Base-by-base conservation (phyloP, 2,113 vertebrate genomes). In the Hippocampus barbouri region DNA sequence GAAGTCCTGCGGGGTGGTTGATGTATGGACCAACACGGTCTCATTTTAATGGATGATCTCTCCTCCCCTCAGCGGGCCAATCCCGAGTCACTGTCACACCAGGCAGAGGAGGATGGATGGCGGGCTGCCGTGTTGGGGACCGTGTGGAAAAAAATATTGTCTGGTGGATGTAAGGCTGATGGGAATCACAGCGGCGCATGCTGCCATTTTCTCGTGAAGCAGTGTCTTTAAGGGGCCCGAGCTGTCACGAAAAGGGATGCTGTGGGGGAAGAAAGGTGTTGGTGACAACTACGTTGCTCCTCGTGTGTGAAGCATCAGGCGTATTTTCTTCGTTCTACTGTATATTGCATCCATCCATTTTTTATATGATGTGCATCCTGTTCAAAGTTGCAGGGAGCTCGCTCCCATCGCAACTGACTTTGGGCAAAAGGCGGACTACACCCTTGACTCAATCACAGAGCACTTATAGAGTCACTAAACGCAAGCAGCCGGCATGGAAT, bases 31-130 rank as follows among this genome's bases (percentile, higher is more conserved):
- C 23, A 20, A 54, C 40, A 20, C 66, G 62, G 78, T 72, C 77
- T 59, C 73, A 73, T 83, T 80, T 80, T 85, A 84, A 88, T 59
- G 68, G 78, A 88, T 86, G 78, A 79, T 71, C 63, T 83, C 69
- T 73, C 76, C 71, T 79, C 75, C 64, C 34, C 65, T 74, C 77
- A 66, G 64, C 2, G 60, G 67, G 71, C 57, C 30, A 27, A 61
- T 80, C 72, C 59, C 54, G 81, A 85, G 76, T 76, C 81, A 70
- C 75, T 87, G 89, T 83, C 82, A 83, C 74, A 60, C 71, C 54
- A 69, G 47, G 73, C 77, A 73, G 8, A 1, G 61, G 66, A 84
- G 84, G 83, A 89, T 82, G 77, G 81, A 89, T 87, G 79, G 66
- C 64, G 69, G 70, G 73, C 79, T 76, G 49, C 73, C 8, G 63